A percentile compares a stretch with the other conserved stretches of the same genome.
Conservation (phyloP, 2,113 vertebrate species). For the Falcunculus frontatus region DNA sequence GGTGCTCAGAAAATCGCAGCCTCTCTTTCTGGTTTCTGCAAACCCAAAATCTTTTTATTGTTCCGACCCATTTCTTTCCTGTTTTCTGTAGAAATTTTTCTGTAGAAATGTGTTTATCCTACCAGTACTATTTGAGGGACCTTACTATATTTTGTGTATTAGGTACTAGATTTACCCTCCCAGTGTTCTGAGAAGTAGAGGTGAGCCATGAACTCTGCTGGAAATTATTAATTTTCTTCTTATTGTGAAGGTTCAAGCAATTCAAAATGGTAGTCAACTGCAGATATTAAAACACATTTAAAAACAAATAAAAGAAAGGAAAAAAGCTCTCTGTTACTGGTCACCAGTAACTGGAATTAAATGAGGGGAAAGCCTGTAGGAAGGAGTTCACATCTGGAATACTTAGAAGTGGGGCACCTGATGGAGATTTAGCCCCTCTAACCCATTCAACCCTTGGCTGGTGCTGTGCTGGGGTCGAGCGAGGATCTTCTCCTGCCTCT, state of each 20-base stretch:
- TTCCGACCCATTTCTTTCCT: not conserved
- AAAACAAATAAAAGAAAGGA: not conserved
- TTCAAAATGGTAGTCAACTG: not conserved
- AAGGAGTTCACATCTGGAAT: not conserved
- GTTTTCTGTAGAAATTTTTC: not conserved
- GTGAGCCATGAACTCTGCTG: not conserved
- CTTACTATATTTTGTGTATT: not conserved
- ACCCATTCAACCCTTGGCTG: not conserved
- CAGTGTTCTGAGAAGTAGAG: not conserved
- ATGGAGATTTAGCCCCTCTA: not conserved
- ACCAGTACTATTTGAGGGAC: not conserved
- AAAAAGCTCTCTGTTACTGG: not conserved
- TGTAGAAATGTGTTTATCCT: not conserved
- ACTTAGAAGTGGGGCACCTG: not conserved
- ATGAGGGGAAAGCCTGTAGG: not conserved
- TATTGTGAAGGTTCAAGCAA: not conserved
- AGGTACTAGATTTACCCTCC: not conserved
- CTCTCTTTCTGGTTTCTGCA: not conserved
- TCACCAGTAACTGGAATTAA: not conserved
- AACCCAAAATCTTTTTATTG: not conserved
- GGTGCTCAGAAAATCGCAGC: not conserved
- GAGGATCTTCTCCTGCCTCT: not conserved
- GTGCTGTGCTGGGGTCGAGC: not conserved
- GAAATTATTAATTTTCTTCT: not conserved
- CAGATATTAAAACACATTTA: not conserved